A percentile compares a stretch with the other conserved stretches of the same genome.
Conservation (phyloP, 1,140 invertebrate species). For the Zaprionus camerounensis region DNA sequence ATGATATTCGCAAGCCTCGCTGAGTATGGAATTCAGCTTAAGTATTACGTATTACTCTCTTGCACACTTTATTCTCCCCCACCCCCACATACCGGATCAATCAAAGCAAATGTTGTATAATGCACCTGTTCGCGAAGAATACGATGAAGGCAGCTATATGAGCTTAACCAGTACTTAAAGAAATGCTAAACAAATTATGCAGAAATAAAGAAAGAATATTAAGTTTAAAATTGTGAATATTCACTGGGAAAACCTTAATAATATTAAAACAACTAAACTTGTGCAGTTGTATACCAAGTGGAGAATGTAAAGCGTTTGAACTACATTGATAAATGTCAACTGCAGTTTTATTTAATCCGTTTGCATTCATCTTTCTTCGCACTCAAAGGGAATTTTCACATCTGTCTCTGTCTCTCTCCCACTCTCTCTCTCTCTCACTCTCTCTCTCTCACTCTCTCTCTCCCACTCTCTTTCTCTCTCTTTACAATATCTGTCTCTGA, state of each 20-base stretch:
- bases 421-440: neutral
- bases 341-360: conserved; percentile 19
- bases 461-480: neutral
- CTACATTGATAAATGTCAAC: conserved; percentile 33
- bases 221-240: neutral
- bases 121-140: conserved; percentile 27
- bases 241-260: neutral
- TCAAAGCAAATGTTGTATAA: conserved; percentile 42
- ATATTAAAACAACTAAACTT: neutral
- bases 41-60: conserved; percentile 54
- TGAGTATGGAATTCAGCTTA: conserved; percentile 46
- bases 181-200: conserved; percentile 11
- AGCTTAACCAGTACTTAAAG: conserved; percentile 17
- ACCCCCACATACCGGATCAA: neutral
- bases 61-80: conserved; percentile 14
- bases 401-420: neutral
- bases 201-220: conserved; percentile 23
- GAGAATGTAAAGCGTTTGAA: neutral
- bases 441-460: neutral
- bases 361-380: conserved; percentile 9
- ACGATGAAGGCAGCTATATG: neutral
- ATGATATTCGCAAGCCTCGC: neutral
- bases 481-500: neutral
- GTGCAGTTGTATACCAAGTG: neutral
- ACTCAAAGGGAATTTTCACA: neutral